Evolutionary conservation across 2,797 vertebrate species (phyloP), one percentile per base, ranked within the genome.

Genomic region (Epinephelus coioides): DNA sequence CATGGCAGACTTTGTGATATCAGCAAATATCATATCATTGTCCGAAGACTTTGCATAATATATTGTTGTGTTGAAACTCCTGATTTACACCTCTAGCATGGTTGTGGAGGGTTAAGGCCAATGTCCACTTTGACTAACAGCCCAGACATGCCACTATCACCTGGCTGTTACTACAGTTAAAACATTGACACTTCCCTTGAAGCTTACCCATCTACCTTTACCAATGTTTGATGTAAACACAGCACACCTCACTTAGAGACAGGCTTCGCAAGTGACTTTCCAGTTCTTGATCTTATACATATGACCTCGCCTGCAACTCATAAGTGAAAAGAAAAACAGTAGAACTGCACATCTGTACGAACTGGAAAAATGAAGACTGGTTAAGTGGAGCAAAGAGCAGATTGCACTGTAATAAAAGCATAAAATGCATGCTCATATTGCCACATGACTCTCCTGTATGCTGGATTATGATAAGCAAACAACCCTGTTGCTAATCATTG

Each of bases 401-500:
- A 66, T 72, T 67, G 43, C 46, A 25, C 27, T 55, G 75, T 69
- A 78, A 87, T 91, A 87, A 91, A 91, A 64, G n/a, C 43, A 87
- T 85, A 84, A 88, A 85, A 88, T 30, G 2, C 14, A 38, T 17
- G 4, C 40, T 5, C 17, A 61, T 68, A 73, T 73, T 84, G 73
- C 76, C 54, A 67, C 30, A 79, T 72, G 4, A 54, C 57, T 74
- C 86, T 83, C 70, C 69, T 56, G 77, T 71, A 83, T 46, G 47
- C 15, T 78, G 57, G 60, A 61, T 64, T 78, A 85, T 87, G 86
- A 88, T 61, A 66, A 56, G 86, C 59, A 89, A 91, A 90, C 83
- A 84, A 34, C 40, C 2, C 21, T 63, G 60, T 57, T 55, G 88
- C 72, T 86, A 95, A 95, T 95, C 83, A 95, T 95, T 95, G 83